Base-by-base conservation (phyloP, 2,797 vertebrate species). In the Pampus argenteus region DNA sequence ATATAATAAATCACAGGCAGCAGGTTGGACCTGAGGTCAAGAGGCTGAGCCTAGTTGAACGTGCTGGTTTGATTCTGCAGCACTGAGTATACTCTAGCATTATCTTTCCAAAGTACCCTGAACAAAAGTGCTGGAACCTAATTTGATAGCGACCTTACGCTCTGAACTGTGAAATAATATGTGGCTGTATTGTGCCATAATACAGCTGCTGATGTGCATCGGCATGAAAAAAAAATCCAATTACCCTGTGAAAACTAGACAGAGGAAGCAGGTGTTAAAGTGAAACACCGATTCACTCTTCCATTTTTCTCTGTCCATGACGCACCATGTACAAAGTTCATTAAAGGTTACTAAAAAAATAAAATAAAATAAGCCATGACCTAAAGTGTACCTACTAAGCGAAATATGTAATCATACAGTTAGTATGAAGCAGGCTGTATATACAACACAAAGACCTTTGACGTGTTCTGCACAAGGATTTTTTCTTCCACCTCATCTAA, bases 1-100 rank as follows among this genome's bases (percentile, higher is more conserved):
- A 78, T 85, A 80, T 85, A 76, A 85, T 87, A 90, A 86, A 90
- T 89, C 79, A 80, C 77, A 78, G 76, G 23, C 42, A n/a, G 74
- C 73, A 45, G 48, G 62, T 66, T 45, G 78, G 76, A 66, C 76
- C 50, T 38, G 62, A 54, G 78, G 74, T 85, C 42, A 11, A 61
- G 62, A 57, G 75, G 42, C 67, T 15, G 65, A 47, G 48, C 15
- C 42, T 62, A 59, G 65, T 55, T 26, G 38, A 54, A 47, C 45
- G 67, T 68, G 60, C 52, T 52, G 47, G 70, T 71, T 86, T 76
- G 72, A 75, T 71, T 82, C 78, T 67, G 57, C 36, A 20, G 58
- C 2, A 1, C 47, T 14, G 49, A 79, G 62, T 50, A 26, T 65
- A 78, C 66, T 74, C 45, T 14, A 36, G 28, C 13, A 54, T 25